Conservation (phyloP, 2,888 invertebrate genomes). For the Lycaena phlaeas region DNA sequence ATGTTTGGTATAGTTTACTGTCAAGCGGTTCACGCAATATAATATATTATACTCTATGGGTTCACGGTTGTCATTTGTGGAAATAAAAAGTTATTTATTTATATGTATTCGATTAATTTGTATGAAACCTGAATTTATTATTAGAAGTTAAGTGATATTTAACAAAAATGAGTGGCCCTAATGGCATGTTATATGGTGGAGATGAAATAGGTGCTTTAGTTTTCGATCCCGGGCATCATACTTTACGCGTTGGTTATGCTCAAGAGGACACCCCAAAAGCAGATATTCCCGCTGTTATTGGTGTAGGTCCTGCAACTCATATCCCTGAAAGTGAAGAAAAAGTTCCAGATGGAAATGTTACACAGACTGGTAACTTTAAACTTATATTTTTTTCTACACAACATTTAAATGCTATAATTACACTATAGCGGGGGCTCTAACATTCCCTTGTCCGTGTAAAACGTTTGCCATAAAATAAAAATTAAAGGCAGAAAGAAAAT, state of each 20-base stretch:
- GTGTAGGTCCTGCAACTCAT: slow-evolving; percentile 81
- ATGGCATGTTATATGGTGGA: slow-evolving; percentile 89
- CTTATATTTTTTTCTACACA: no score
- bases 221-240: slow-evolving; percentile 88
- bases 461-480: no score
- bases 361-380: slow-evolving; percentile 58
- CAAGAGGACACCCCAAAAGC: slow-evolving; percentile 99
- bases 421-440: no score
- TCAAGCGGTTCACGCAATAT: no score
- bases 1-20: no score
- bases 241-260: slow-evolving; percentile 92
- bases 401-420: no score
- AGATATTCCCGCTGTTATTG: slow-evolving; percentile 95
- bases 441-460: no score
- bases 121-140: slow-evolving; percentile 1
- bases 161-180: slow-evolving; percentile 55
- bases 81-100: not conserved
- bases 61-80: not conserved
- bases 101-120: not conserved
- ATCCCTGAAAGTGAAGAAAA: slow-evolving; percentile 84
- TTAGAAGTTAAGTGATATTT: not conserved
- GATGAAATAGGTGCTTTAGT: slow-evolving; percentile 99
- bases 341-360: slow-evolving; percentile 80
- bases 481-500: no score
- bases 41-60: no score